These are phyloP conservation scores for Aricia artaxerxes DNA, from an alignment of 2,888 invertebrate species.

Conservation along the genomic window DNA sequence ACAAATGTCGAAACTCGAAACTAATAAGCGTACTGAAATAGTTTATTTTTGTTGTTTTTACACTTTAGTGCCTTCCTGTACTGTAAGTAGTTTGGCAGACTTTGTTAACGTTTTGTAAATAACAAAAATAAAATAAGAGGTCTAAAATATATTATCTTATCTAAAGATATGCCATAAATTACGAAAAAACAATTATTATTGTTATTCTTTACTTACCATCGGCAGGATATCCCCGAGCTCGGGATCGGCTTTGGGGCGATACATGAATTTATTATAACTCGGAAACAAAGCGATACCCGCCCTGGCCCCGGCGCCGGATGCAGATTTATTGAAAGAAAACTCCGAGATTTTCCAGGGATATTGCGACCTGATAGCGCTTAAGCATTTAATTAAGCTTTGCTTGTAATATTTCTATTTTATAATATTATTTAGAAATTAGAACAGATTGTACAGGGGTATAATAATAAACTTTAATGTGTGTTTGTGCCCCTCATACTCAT, in stretches of 20 bases:
- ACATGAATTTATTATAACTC: not conserved
- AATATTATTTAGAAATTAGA: not conserved
- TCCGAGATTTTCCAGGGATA: not conserved
- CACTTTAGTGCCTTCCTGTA: too few relatives aligned
- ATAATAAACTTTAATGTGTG: too few relatives aligned
- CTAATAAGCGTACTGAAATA: too few relatives aligned
- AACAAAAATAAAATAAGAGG: not conserved
- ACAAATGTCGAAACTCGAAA: too few relatives aligned
- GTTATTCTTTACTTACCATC: not conserved
- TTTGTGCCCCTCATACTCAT: too few relatives aligned
- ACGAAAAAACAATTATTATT: not conserved
- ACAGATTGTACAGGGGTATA: too few relatives aligned
- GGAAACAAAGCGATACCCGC: not conserved
- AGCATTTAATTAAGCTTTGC: not conserved
- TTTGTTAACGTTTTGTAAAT: too few relatives aligned
- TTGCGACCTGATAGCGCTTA: not conserved
- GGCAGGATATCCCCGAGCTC: not conserved
- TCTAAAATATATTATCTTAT: not conserved
- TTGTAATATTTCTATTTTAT: not conserved
- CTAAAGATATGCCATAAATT: not conserved
- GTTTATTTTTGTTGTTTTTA: too few relatives aligned
- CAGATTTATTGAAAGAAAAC: not conserved
- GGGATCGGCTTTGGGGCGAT: not conserved
- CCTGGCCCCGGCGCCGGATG: not conserved
- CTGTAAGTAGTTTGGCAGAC: too few relatives aligned